Conservation (phyloP, 2,888 invertebrate species). For the Aradus depressus region DNA sequence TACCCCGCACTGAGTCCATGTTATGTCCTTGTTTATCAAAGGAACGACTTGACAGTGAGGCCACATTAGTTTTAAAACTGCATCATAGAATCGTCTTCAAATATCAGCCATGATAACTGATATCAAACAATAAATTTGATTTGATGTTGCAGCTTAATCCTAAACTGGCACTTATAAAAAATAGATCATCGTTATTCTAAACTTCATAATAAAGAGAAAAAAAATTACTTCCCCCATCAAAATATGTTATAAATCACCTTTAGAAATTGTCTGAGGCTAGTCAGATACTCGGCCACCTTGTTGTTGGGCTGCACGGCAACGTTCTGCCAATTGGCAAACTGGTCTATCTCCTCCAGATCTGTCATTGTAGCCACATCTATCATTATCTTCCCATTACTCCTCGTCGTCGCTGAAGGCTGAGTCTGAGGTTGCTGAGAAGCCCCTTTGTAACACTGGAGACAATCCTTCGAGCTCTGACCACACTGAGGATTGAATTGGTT, state of each 20-base stretch:
- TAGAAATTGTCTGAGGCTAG: conserved; percentile 32
- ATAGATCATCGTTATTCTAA: too few relatives aligned
- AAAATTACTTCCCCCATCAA: too few relatives aligned
- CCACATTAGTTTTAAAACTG: too few relatives aligned
- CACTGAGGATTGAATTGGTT: conserved; percentile 24
- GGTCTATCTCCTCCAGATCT: conserved; percentile 32
- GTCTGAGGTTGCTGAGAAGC: conserved; percentile 1
- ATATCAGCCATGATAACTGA: too few relatives aligned
- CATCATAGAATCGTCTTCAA: too few relatives aligned
- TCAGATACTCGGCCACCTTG: conserved; percentile 33
- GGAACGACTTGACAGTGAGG: too few relatives aligned
- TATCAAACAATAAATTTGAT: too few relatives aligned
- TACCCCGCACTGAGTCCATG: too few relatives aligned
- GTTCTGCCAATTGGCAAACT: conserved; percentile 31
- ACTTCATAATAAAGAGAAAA: too few relatives aligned
- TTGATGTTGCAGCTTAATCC: too few relatives aligned
- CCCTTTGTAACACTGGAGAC: conserved; percentile 27
- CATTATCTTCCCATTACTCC: conserved; percentile 25
- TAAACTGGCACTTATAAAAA: too few relatives aligned
- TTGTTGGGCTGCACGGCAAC: conserved; percentile 30
- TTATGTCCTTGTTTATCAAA: too few relatives aligned
- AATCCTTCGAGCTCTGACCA: conserved; percentile 25
- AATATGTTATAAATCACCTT: conserved; percentile 30
- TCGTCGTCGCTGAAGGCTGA: conserved; percentile 16
- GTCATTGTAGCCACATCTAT: conserved; percentile 33